phyloP scores from a whole-genome alignment of 2,797 vertebrate genomes.

The Lophotriccus pileatus region DNA sequence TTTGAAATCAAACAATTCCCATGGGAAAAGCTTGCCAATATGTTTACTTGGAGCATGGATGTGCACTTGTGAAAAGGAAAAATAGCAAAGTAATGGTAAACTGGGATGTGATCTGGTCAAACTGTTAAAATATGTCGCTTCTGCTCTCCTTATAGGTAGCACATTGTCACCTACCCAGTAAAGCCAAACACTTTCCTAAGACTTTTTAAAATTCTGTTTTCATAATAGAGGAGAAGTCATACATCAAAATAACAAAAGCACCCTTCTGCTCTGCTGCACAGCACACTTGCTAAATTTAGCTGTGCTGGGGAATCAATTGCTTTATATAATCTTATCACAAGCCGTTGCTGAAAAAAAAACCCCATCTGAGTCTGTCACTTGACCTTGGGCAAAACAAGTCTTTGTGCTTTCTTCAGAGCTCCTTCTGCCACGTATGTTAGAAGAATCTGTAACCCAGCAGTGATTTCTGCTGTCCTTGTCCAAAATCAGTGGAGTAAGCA shows the following conservation, averaged over 20 bases:
- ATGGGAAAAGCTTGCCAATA: not conserved
- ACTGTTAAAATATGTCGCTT: not conserved
- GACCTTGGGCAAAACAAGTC: not conserved
- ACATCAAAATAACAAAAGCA: conserved; percentile 11
- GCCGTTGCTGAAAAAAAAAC: not conserved
- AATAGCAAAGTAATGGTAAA: not conserved
- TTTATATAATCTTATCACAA: conserved; percentile 12
- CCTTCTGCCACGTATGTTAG: not conserved
- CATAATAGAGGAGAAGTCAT: not conserved
- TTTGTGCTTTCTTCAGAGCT: not conserved
- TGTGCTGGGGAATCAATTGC: not conserved
- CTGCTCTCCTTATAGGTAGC: not conserved
- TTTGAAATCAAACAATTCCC: not conserved
- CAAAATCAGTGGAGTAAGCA: not conserved
- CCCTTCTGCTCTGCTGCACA: conserved; percentile 11
- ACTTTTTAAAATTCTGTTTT: not conserved
- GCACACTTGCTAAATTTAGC: not conserved
- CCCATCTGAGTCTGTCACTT: not conserved
- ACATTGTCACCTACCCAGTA: not conserved
- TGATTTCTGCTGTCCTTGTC: not conserved
- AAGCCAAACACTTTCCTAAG: not conserved
- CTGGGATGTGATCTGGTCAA: not conserved
- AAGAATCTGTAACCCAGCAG: not conserved
- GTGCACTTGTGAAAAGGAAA: not conserved
- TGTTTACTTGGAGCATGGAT: not conserved